phyloP scores from a whole-genome alignment of 2,797 vertebrate genomes.

The Poecile montanus region DNA sequence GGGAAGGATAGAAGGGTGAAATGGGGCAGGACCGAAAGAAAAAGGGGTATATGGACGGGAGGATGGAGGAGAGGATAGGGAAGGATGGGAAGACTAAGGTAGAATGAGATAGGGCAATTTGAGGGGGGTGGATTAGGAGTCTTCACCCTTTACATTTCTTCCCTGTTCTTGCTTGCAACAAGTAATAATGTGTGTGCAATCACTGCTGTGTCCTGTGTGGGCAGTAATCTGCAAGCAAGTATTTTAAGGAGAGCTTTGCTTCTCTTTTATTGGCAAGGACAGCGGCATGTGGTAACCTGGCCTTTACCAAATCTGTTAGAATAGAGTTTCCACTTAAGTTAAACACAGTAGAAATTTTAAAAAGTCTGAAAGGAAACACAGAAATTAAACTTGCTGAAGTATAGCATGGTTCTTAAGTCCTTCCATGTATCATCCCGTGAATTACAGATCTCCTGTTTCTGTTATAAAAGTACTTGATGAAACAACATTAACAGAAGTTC shows the following conservation, averaged over 20 bases:
- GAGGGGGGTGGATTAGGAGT: fast-evolving
- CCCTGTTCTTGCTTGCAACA: neutral
- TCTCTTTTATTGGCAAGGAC: neutral
- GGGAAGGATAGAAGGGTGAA: neutral
- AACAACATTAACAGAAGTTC: conserved; percentile 39
- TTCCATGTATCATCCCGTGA: neutral
- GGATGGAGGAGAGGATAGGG: neutral
- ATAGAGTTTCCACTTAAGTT: neutral
- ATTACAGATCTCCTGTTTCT: conserved; percentile 10
- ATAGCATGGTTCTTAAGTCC: neutral
- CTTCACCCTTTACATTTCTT: neutral
- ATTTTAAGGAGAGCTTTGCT: neutral
- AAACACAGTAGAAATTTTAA: neutral
- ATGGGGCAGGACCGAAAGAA: neutral
- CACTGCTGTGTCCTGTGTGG: neutral
- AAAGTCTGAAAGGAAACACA: neutral
- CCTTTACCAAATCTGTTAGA: neutral
- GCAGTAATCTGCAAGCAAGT: neutral
- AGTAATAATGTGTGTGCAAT: neutral
- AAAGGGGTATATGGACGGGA: neutral
- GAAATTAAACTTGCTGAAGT: neutral
- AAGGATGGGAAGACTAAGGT: fast-evolving
- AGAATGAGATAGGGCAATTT: neutral
- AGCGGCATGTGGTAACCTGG: neutral
- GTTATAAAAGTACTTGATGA: neutral